Conservation (phyloP, 2,113 vertebrate species). For the Rhineura floridana region DNA sequence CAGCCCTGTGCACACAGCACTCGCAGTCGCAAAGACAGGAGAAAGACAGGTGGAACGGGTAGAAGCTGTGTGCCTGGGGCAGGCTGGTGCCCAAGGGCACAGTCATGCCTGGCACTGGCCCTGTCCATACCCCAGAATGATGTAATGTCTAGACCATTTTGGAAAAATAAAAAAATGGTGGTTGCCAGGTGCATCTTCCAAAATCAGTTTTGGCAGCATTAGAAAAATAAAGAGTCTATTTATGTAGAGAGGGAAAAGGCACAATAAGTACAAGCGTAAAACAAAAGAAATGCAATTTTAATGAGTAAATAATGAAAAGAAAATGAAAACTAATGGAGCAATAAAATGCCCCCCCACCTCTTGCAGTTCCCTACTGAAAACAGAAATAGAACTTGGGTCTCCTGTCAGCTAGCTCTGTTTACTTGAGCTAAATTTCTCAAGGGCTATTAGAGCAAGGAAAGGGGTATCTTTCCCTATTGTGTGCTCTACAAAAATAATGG, state of each 20-base stretch:
- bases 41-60: no score
- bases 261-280: neutral
- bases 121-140: no score
- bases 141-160: no score
- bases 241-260: neutral
- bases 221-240: neutral
- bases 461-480: neutral
- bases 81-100: no score
- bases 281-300: neutral
- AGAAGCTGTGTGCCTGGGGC: no score
- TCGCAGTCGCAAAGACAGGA: no score
- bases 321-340: neutral
- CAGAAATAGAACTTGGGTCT: neutral
- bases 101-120: no score
- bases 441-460: neutral
- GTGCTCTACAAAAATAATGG: neutral
- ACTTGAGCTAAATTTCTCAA: neutral
- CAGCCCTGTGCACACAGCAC: no score
- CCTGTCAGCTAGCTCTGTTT: neutral
- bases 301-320: neutral
- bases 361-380: neutral
- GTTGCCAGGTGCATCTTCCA: neutral
- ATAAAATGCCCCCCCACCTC: neutral
- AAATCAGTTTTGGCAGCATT: neutral
- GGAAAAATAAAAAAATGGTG: neutral